Conservation (phyloP, 1,140 invertebrate genomes). For the Ceratina calcarata region DNA sequence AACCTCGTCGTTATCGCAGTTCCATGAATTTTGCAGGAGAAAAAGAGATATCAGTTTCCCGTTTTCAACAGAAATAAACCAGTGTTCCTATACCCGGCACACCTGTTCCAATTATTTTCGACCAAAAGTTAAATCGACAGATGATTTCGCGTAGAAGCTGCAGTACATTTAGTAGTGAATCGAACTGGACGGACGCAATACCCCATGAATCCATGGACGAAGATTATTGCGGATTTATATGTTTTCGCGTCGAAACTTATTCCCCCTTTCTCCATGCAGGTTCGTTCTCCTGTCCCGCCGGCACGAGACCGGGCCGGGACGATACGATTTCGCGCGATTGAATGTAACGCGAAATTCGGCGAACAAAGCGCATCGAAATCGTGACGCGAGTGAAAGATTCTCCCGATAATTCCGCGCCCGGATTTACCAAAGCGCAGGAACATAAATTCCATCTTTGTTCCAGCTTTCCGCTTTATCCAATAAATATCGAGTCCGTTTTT, state of each 20-base stretch:
- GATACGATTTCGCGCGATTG: conserved; percentile 9
- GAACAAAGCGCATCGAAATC: conserved; percentile 19
- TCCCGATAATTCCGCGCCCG: conserved; percentile 35
- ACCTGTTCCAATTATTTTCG: conserved; percentile 32
- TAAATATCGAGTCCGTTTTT: conserved; percentile 38
- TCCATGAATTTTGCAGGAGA: conserved; percentile 22
- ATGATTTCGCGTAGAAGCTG: background rate
- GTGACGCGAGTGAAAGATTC: conserved; percentile 20
- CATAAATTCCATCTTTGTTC: conserved; percentile 36
- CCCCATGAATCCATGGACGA: background rate
- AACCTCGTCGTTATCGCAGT: background rate
- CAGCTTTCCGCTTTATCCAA: conserved; percentile 22
- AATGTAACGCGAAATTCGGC: conserved; percentile 33
- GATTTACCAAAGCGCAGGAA: conserved; percentile 41
- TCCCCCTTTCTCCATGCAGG: background rate
- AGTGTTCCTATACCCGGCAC: conserved; percentile 3
- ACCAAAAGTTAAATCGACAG: conserved; percentile 37
- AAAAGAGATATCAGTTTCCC: conserved; percentile 21
- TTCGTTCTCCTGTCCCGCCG: background rate
- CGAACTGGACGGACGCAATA: background rate
- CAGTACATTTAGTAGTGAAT: background rate
- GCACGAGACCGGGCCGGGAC: background rate
- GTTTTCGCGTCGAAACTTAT: conserved; percentile 21
- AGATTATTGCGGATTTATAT: conserved; percentile 33
- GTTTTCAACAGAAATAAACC: conserved; percentile 28